Conservation (phyloP, 2,797 vertebrate species). For the Onychomys arenicola region DNA sequence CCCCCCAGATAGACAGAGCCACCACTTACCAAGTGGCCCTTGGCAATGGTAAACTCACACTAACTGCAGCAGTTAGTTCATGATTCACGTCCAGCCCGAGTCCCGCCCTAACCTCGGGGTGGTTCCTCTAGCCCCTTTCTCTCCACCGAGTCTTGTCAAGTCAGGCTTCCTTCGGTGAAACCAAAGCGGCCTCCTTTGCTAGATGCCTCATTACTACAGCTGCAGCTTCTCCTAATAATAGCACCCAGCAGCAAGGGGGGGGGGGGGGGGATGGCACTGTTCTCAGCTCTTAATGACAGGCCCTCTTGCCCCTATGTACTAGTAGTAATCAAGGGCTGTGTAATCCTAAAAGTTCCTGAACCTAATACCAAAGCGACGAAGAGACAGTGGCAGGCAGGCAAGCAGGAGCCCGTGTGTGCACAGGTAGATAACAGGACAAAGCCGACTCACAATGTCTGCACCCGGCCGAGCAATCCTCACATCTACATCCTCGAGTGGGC, state of each 20-base stretch:
- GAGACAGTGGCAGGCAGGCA: conserved; percentile 47
- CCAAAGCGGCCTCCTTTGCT: conserved; percentile 43
- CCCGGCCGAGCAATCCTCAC: conserved; percentile 3
- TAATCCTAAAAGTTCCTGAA: conserved; percentile 71
- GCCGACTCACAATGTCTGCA: background rate
- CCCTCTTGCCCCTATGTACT: conserved; percentile 52
- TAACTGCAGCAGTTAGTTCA: conserved; percentile 83
- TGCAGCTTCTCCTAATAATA: conserved; percentile 57
- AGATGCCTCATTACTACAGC: conserved; percentile 62
- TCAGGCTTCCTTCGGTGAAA: conserved; percentile 62
- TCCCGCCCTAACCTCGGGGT: conserved; percentile 71
- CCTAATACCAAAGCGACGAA: background rate
- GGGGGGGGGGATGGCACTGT: background rate
- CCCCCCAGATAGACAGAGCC: background rate
- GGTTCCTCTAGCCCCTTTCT: conserved; percentile 69
- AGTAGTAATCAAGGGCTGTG: conserved; percentile 41
- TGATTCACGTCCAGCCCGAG: conserved; percentile 84
- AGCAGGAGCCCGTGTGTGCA: background rate
- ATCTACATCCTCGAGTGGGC: background rate
- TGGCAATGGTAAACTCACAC: conserved; percentile 88
- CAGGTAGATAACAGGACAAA: background rate
- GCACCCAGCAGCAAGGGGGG: conserved; percentile 20
- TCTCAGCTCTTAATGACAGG: conserved; percentile 60
- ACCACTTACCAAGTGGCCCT: conserved; percentile 83
- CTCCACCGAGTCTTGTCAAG: conserved; percentile 76